Base-by-base conservation (phyloP, 2,113 vertebrate genomes). In the Apteryx owenii region DNA sequence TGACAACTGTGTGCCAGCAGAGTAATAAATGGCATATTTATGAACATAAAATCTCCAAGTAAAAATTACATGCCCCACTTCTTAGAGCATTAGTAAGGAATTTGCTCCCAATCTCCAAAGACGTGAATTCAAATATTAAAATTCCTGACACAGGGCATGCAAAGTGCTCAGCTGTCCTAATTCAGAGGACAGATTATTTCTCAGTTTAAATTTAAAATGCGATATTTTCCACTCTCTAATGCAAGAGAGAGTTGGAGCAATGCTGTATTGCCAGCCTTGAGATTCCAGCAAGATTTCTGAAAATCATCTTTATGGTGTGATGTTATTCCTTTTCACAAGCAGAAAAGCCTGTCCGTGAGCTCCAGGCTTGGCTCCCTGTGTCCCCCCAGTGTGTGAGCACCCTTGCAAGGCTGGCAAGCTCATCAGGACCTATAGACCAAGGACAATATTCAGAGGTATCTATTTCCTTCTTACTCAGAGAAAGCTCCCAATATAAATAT, bases 331-430 rank as follows among this genome's bases (percentile, higher is more conserved):
- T 76, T 77, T 98, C 75, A 95, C 48, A 97, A 93, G 88, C 98
- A 98, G 90, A 97, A 97, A 77, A 98, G 94, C 7, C 1, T 1
- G 31, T 87, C 31, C 11, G 94, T 84, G 58, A 98, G 44, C 31
- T 97, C 92, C 81, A 97, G 51, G 28, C 90, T 97, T 29, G 96
- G 96, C 12, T 98, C 96, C 42, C 78, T 2, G 0, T 93, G 97
- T 31, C 89, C 93, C 40, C 93, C 91, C 2, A 96, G 2, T 71
- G 71, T 31, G 1, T 56, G 82, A 9, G 77, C 86, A 20, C 95
- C 96, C 60, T 98, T 97, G 65, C 98, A 96, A 91, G 1, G 95
- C 97, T 33, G 96, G 97, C 18, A 97, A 66, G 9, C 94, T 80
- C 78, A 94, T 46, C 25, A 97, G 26, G 46, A 72, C 81, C 88